Evolutionary conservation across 2,797 vertebrate genomes (phyloP).

Genomic region (Oreochromis grahami): DNA sequence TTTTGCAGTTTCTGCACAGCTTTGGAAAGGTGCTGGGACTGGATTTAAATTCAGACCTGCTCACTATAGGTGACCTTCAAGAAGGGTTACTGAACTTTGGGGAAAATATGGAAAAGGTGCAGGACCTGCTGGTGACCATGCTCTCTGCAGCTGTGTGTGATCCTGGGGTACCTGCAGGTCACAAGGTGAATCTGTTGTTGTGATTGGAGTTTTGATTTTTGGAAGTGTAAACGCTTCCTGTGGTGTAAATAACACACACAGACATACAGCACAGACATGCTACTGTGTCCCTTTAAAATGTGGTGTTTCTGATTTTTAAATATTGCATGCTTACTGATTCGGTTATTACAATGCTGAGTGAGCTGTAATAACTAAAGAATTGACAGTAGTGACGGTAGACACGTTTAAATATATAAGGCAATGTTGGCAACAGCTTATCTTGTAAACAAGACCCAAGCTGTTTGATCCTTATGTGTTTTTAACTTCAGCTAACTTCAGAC

Average conservation of each 20-base stretch:
- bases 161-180: constrained; percentile 88
- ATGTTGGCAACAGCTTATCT: neutral
- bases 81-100: constrained; percentile 89
- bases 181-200: constrained; percentile 75
- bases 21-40: constrained; percentile 93
- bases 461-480: neutral
- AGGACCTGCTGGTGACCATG: constrained; percentile 89
- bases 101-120: constrained; percentile 82
- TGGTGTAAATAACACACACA: neutral
- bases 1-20: constrained; percentile 90
- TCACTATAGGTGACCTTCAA: constrained; percentile 84
- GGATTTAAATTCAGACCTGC: constrained; percentile 78
- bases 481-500: neutral
- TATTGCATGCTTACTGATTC: neutral
- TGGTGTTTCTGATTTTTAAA: neutral
- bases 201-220: neutral
- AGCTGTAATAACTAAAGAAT: neutral
- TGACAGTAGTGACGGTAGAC: neutral
- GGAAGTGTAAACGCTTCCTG: neutral
- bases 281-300: neutral
- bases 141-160: constrained; percentile 89
- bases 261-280: neutral
- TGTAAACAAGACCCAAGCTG: neutral
- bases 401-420: neutral
- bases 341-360: neutral